Conservation (phyloP, 2,797 vertebrate genomes). For the Melanotaenia parkinsoni region DNA sequence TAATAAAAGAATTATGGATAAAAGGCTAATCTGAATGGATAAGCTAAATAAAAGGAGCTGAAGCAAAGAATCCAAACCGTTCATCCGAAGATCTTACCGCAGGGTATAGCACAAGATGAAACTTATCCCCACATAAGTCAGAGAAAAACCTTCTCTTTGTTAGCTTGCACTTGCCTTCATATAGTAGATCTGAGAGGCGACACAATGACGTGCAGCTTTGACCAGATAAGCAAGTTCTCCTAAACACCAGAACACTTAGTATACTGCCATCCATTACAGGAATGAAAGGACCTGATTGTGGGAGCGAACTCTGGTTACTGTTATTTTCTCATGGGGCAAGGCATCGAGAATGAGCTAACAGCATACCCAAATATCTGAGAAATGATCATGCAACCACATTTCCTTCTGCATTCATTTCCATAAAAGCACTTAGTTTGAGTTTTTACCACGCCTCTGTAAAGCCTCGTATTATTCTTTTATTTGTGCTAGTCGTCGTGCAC, state of each 20-base stretch:
- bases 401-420: conserved; percentile 67
- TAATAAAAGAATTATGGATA: conserved; percentile 8
- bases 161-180: conserved; percentile 38
- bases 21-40: conserved; percentile 18
- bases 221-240: conserved; percentile 67
- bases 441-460: conserved; percentile 21
- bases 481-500: neutral
- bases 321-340: conserved; percentile 52
- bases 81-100: conserved; percentile 54
- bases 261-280: conserved; percentile 47
- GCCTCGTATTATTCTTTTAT: neutral
- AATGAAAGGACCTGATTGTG: conserved; percentile 45
- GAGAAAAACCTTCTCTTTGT: conserved; percentile 39
- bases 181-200: conserved; percentile 30
- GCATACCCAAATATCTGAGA: conserved; percentile 63
- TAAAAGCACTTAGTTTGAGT: conserved; percentile 61
- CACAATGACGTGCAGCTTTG: conserved; percentile 34
- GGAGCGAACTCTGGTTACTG: conserved; percentile 44
- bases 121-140: conserved; percentile 38
- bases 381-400: conserved; percentile 59
- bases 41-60: conserved; percentile 23
- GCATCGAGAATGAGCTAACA: conserved; percentile 61
- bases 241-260: conserved; percentile 37
- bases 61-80: conserved; percentile 12
- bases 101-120: conserved; percentile 35